A percentile compares a stretch with the other conserved stretches of the same genome.
Conservation (phyloP, 2,888 invertebrate species). For the Philhelius pedissequus region DNA sequence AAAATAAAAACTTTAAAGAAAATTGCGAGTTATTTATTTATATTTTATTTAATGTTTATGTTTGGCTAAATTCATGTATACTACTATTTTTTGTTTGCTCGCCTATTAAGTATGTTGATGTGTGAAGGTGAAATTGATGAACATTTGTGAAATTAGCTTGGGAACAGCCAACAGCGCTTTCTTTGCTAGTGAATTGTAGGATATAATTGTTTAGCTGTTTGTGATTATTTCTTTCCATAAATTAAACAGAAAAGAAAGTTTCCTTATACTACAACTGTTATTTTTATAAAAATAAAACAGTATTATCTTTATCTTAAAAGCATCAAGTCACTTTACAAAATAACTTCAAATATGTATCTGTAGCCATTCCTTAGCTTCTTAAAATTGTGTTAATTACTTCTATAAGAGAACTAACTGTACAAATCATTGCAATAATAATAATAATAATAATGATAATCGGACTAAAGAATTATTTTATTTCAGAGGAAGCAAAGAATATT, state of each 20-base stretch:
- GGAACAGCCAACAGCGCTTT: neutral
- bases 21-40: conserved; percentile 53
- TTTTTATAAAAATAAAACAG: too few species aligned
- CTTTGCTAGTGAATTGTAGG: neutral
- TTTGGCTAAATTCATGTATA: conserved; percentile 41
- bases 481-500: conserved; percentile 19
- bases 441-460: neutral
- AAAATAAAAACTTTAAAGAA: conserved; percentile 24
- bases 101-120: neutral
- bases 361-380: neutral
- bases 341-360: neutral
- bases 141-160: neutral
- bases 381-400: neutral
- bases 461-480: neutral
- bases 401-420: neutral
- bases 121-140: neutral
- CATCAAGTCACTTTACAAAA: neutral
- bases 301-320: neutral
- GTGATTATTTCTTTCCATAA: too few species aligned
- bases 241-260: too few species aligned
- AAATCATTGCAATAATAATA: neutral
- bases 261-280: too few species aligned
- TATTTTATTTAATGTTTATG: conserved; percentile 4
- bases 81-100: conserved; percentile 15
- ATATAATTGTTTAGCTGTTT: too few species aligned